Conservation (phyloP, 2,113 vertebrate genomes). For the Ifrita kowaldi region DNA sequence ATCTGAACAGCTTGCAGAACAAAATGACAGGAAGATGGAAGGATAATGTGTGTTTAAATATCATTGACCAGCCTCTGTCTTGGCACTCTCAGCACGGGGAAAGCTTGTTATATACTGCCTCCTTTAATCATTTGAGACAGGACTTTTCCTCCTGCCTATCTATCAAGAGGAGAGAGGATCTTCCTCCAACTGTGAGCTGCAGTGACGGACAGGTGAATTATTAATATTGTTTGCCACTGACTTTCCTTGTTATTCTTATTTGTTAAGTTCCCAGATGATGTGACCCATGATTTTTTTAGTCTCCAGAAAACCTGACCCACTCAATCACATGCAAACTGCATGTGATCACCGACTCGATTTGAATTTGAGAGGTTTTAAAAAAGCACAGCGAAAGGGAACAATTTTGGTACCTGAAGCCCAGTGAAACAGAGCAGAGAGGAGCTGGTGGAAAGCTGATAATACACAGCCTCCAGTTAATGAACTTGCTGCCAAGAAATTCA, state of each 20-base stretch:
- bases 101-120: slow-evolving; percentile 50
- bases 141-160: slow-evolving; percentile 40
- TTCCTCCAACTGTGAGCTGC: slow-evolving; percentile 22
- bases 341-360: not conserved
- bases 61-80: slow-evolving; percentile 44
- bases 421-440: not conserved
- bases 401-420: not conserved
- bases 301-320: not conserved
- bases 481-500: not conserved
- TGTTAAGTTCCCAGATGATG: not conserved
- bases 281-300: not conserved
- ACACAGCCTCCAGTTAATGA: slow-evolving; percentile 7
- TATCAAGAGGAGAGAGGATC: slow-evolving; percentile 24
- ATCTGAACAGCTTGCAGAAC: slow-evolving; percentile 55
- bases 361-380: not conserved
- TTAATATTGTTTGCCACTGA: slow-evolving; percentile 50
- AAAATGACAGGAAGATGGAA: slow-evolving; percentile 66
- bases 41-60: slow-evolving; percentile 65
- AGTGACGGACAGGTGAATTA: slow-evolving; percentile 62
- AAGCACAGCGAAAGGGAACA: not conserved
- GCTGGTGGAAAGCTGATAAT: not conserved
- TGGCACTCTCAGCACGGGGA: slow-evolving; percentile 35
- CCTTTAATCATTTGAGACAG: slow-evolving; percentile 61
- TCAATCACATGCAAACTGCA: not conserved
- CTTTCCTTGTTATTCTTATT: slow-evolving; percentile 29